These are phyloP conservation scores for Oxycera nigricornis DNA, from an alignment of 2,888 invertebrate genomes.

Conservation along the genomic window DNA sequence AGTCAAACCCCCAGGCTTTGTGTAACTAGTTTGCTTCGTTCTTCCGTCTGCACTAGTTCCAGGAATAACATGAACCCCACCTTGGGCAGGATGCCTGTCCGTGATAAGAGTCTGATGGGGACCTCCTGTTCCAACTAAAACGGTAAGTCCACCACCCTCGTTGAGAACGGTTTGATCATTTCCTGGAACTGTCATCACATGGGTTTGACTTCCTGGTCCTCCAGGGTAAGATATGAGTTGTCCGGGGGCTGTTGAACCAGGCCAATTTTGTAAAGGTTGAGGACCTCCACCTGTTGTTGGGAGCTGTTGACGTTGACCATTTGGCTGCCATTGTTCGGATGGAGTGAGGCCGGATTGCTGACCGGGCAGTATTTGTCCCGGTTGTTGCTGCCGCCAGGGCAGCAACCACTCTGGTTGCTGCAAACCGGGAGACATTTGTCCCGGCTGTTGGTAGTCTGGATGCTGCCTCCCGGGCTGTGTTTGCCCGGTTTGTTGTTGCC, in stretches of 20 bases:
- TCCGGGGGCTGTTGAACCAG: background rate
- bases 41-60: slow-evolving; percentile 39
- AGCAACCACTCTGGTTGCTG: background rate
- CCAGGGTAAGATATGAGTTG: background rate
- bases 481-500: background rate
- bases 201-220: slow-evolving; percentile 22
- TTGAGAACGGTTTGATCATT: slow-evolving; percentile 44
- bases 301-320: background rate
- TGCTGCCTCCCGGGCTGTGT: background rate
- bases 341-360: background rate
- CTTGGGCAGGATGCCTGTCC: slow-evolving; percentile 42
- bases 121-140: slow-evolving; percentile 49
- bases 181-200: slow-evolving; percentile 41
- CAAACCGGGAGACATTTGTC: background rate
- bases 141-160: slow-evolving; percentile 47
- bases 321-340: background rate
- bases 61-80: slow-evolving; percentile 44
- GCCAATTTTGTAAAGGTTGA: slow-evolving; percentile 11
- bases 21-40: slow-evolving; percentile 47
- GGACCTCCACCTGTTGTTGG: background rate
- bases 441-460: background rate
- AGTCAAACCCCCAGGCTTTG: slow-evolving; percentile 45
- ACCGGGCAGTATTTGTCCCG: background rate
- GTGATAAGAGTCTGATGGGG: slow-evolving; percentile 48
- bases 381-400: background rate